Conservation (phyloP, 2,888 invertebrate species). For the Venusia cambrica region DNA sequence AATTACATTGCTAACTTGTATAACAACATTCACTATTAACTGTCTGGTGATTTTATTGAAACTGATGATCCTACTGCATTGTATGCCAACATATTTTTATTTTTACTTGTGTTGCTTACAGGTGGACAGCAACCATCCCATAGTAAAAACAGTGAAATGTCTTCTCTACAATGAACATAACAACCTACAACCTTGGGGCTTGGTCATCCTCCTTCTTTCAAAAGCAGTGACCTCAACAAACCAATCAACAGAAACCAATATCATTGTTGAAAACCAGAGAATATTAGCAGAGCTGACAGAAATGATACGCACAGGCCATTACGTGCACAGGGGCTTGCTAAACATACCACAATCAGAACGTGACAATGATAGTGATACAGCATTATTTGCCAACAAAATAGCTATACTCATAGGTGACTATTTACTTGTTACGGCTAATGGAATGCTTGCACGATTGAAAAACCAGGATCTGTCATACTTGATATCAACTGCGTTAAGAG, state of each 20-base stretch:
- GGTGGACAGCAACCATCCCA: slow-evolving; percentile 70
- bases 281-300: slow-evolving; percentile 86
- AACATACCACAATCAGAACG: slow-evolving; percentile 71
- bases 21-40: no score
- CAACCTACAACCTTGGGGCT: slow-evolving; percentile 67
- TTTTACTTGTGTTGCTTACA: no score
- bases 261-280: slow-evolving; percentile 76
- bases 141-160: slow-evolving; percentile 68
- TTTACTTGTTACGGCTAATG: slow-evolving; percentile 89
- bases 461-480: slow-evolving; percentile 88
- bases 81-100: neutral
- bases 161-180: slow-evolving; percentile 69
- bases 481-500: slow-evolving; percentile 89
- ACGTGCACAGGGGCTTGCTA: slow-evolving; percentile 86
- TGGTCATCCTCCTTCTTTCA: slow-evolving; percentile 61
- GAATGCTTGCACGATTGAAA: slow-evolving; percentile 86
- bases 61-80: no score
- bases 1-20: no score
- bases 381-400: slow-evolving; percentile 93
- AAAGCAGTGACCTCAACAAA: slow-evolving; percentile 52
- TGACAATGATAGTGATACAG: slow-evolving; percentile 81
- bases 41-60: no score
- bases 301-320: slow-evolving; percentile 92
- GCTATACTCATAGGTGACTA: slow-evolving; percentile 93
- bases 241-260: slow-evolving; percentile 69